Base-by-base conservation (phyloP, 1,140 invertebrate genomes). In the Drosophila sechellia region DNA sequence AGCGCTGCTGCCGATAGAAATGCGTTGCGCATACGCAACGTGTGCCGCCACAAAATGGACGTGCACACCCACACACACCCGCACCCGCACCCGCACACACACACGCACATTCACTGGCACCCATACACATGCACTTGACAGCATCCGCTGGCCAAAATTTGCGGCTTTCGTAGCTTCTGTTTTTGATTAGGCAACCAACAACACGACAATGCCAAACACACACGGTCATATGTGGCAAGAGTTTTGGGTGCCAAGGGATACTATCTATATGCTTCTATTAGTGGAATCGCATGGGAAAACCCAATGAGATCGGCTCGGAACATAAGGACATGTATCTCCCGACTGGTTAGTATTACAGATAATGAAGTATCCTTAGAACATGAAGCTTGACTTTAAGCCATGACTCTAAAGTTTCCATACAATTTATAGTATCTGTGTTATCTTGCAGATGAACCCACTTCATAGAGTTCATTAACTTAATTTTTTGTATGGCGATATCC, bases 21-120 rank as follows among this genome's bases (percentile, higher is more conserved):
- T 77, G 78, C 73, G 81, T 81, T 87, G 79, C 83, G 83, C 83
- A 86, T 86, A 81, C 83, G 81, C 81, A 86, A 71, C 83, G 83
- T 86, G 58, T 65, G 50, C 83, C 63, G 52, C 74, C 74, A n/a
- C 63, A 77, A 77, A 77, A 77, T 77, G 45, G 45, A 55, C 59
- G 57, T 77, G 73, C 59, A 52, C 52, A 42, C 53, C 10, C 20
- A 37, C 34, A 17, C 17, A 5, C 20, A 49, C 27, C 5, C 43
- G 34, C 10, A 27, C 37, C 22, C 15, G 15, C 35, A 27, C 15
- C 2, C 25, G 12, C 4, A n/a, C n/a, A 5, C 31, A 31, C 50
- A 15, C 40, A 50, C 46, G 15, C 46, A 45, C 46, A 22, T n/a
- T 22, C 27, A 25, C n/a, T 11, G 6, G 35, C 27, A 39, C 46